Percentiles rank a stretch among this genome's conserved stretches.
phyloP scores from a whole-genome alignment of 2,113 vertebrate genomes.

The Otis tarda region DNA sequence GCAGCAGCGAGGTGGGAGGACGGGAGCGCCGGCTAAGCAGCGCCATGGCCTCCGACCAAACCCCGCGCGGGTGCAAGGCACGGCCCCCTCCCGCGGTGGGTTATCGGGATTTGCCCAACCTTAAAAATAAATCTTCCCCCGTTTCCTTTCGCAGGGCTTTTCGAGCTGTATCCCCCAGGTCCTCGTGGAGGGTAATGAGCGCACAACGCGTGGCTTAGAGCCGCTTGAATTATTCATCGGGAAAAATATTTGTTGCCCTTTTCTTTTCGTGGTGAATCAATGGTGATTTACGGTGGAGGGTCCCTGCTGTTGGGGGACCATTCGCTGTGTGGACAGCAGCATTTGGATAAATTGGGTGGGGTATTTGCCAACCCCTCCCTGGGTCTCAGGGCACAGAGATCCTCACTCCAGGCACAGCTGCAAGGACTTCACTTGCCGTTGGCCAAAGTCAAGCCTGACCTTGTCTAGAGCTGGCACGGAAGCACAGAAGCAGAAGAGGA shows the following conservation, averaged over 20 bases:
- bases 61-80: fast-evolving
- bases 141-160: constrained; percentile 32
- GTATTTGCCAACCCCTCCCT: fast-evolving
- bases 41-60: neutral
- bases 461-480: neutral
- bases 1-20: neutral
- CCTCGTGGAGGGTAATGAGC: constrained; percentile 61
- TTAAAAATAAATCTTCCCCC: constrained; percentile 45
- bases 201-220: neutral
- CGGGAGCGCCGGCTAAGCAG: neutral
- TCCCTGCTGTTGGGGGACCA: neutral
- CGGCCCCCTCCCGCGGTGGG: neutral
- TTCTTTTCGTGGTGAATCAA: constrained; percentile 31
- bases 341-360: neutral
- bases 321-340: neutral
- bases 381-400: neutral
- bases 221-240: constrained; percentile 63
- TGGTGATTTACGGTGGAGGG: constrained; percentile 13
- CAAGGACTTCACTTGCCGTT: fast-evolving
- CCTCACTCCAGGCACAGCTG: neutral
- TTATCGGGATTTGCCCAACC: neutral
- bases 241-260: constrained; percentile 66
- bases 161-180: constrained; percentile 58
- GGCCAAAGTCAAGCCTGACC: neutral
- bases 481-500: neutral